A percentile compares a stretch with the other conserved stretches of the same genome.
phyloP scores from a whole-genome alignment of 2,888 invertebrate genomes.

The Caradrina kadenii region DNA sequence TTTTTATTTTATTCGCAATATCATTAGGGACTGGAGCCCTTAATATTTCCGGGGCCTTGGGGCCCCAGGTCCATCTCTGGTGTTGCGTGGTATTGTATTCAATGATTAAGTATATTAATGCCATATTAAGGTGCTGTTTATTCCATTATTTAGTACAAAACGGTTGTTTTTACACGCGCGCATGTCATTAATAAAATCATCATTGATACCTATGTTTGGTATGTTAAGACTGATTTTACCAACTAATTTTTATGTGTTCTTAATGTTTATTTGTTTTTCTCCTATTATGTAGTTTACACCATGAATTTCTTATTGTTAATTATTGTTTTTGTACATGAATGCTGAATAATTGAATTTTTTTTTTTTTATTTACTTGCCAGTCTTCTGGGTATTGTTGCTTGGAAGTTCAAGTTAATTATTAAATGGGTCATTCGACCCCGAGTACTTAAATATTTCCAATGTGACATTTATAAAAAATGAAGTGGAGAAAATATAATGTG shows the following conservation, averaged over 20 bases:
- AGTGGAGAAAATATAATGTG: slow-evolving; percentile 49
- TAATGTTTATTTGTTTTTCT: slow-evolving; percentile 71
- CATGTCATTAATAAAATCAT: slow-evolving; percentile 67
- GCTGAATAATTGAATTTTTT: slow-evolving; percentile 59
- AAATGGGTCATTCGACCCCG: slow-evolving; percentile 36
- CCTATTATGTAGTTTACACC: slow-evolving; percentile 57
- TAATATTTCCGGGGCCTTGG: no score
- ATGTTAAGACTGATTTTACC: slow-evolving; percentile 84
- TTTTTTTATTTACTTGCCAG: slow-evolving; percentile 56
- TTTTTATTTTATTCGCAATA: no score
- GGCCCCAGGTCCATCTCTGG: not conserved
- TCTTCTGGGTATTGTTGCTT: slow-evolving; percentile 56
- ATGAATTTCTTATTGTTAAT: slow-evolving; percentile 43
- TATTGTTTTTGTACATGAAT: slow-evolving; percentile 59
- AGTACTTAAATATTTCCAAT: slow-evolving; percentile 52
- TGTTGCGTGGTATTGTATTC: slow-evolving; percentile 62
- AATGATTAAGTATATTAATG: slow-evolving; percentile 62
- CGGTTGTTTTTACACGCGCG: slow-evolving; percentile 63
- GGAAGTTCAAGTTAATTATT: slow-evolving; percentile 23
- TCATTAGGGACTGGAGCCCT: no score
- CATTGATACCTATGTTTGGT: slow-evolving; percentile 60
- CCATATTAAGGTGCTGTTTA: slow-evolving; percentile 83
- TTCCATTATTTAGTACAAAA: slow-evolving; percentile 82
- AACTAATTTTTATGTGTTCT: slow-evolving; percentile 69
- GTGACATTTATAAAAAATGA: slow-evolving; percentile 43